These are phyloP conservation scores for Tinamus major DNA, from an alignment of 2,797 vertebrate species.

Conservation along the genomic window DNA sequence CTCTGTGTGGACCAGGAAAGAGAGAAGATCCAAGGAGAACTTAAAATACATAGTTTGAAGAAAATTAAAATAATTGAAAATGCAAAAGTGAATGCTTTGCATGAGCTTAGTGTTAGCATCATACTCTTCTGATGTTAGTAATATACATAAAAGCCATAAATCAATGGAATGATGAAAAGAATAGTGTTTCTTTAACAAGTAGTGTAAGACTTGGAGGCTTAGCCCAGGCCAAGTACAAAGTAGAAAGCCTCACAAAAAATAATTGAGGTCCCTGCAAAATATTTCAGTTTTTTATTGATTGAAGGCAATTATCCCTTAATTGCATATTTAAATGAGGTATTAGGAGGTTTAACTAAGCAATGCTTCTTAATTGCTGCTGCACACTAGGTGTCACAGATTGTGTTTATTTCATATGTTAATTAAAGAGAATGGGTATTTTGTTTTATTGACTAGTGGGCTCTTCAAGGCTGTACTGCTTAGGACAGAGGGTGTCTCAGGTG, in stretches of 20 bases:
- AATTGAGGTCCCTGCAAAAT: slow-evolving; percentile 84
- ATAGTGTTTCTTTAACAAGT: slow-evolving; percentile 73
- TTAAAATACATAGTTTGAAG: slow-evolving; percentile 37
- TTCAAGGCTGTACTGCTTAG: slow-evolving; percentile 80
- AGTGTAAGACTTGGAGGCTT: slow-evolving; percentile 44
- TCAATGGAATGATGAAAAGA: slow-evolving; percentile 32
- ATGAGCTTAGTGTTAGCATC: slow-evolving; percentile 29
- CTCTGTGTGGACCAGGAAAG: slow-evolving; percentile 33
- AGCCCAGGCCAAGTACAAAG: slow-evolving; percentile 62
- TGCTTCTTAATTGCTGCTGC: slow-evolving; percentile 93
- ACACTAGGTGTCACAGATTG: slow-evolving; percentile 91
- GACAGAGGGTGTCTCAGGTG: slow-evolving; percentile 83
- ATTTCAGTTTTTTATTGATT: slow-evolving; percentile 91
- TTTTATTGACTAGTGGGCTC: slow-evolving; percentile 83
- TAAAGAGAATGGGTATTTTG: slow-evolving; percentile 89
- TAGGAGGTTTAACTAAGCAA: slow-evolving; percentile 90
- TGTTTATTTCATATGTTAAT: slow-evolving; percentile 91
- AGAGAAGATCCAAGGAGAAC: slow-evolving; percentile 15
- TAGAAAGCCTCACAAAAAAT: slow-evolving; percentile 80
- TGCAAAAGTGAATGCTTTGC: slow-evolving; percentile 59
- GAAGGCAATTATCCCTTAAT: slow-evolving; percentile 91
- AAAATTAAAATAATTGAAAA: slow-evolving; percentile 31
- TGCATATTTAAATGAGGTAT: slow-evolving; percentile 92
- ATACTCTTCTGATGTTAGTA: slow-evolving; percentile 44
- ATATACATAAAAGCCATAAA: slow-evolving; percentile 59